Conservation (phyloP, 1,140 invertebrate species). For the Lutraria rhynchaena region DNA sequence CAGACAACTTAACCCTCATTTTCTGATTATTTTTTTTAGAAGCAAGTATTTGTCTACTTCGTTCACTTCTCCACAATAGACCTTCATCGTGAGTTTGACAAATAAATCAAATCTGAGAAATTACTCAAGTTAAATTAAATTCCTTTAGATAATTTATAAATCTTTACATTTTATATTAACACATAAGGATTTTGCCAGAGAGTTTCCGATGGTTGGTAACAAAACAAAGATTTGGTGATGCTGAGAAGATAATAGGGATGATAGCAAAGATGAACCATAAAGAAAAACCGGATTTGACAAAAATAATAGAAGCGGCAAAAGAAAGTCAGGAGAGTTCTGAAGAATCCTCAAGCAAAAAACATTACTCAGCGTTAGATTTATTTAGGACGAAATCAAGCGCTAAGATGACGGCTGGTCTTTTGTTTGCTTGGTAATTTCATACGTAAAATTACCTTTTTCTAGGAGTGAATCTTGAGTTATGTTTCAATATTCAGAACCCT, state of each 20-base stretch:
- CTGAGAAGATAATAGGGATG: slow-evolving; percentile 61
- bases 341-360: background rate
- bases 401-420: slow-evolving; percentile 5
- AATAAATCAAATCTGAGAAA: too few relatives aligned
- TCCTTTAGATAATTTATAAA: too few relatives aligned
- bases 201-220: slow-evolving; percentile 74
- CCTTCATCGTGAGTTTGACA: too few relatives aligned
- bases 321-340: background rate
- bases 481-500: too few relatives aligned
- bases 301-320: background rate
- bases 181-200: slow-evolving; percentile 74
- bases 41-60: too few relatives aligned
- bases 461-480: too few relatives aligned
- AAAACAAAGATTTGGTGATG: slow-evolving; percentile 66
- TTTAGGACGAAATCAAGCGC: slow-evolving; percentile 28
- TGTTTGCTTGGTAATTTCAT: slow-evolving; percentile 49
- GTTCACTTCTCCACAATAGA: too few relatives aligned
- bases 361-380: slow-evolving; percentile 44
- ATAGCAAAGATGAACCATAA: slow-evolving; percentile 68
- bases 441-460: too few relatives aligned
- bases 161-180: too few relatives aligned
- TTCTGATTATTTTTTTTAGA: too few relatives aligned
- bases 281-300: slow-evolving; percentile 16
- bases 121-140: too few relatives aligned
- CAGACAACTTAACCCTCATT: too few relatives aligned